phyloP scores from a whole-genome alignment of 1,140 invertebrate species.

The Zeugodacus cucurbitae region DNA sequence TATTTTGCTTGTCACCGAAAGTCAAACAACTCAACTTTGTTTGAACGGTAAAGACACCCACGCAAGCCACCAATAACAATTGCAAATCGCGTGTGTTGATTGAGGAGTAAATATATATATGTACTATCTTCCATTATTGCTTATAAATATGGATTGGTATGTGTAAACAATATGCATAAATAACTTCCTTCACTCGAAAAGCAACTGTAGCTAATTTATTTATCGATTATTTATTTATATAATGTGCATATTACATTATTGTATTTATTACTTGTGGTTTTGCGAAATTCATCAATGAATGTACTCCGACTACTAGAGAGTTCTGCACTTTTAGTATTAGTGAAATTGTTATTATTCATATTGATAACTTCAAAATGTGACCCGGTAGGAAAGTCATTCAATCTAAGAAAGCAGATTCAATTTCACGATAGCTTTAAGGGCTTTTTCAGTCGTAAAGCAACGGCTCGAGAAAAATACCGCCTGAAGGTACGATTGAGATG shows the following conservation, averaged over 20 bases:
- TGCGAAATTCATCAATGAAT: neutral
- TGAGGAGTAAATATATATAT: neutral
- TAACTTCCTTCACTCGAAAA: neutral
- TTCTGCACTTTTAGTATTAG: neutral
- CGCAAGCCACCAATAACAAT: neutral
- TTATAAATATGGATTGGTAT: neutral
- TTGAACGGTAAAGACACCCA: neutral
- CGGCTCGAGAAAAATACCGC: no score
- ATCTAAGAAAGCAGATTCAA: no score
- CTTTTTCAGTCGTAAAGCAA: no score
- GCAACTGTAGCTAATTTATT: neutral
- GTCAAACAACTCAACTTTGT: neutral
- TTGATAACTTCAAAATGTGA: no score
- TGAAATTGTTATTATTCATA: neutral
- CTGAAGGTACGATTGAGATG: no score
- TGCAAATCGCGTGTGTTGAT: neutral
- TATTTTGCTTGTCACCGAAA: neutral
- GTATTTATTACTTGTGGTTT: constrained; percentile 12
- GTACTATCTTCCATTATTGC: neutral
- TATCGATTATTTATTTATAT: constrained; percentile 4
- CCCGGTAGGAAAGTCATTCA: no score
- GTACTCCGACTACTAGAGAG: neutral
- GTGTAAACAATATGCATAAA: neutral
- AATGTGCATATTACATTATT: neutral
- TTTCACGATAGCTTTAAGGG: no score